Percentiles rank a stretch among this genome's conserved stretches.
phyloP scores from a whole-genome alignment of 2,113 vertebrate genomes.

The Athene noctua region DNA sequence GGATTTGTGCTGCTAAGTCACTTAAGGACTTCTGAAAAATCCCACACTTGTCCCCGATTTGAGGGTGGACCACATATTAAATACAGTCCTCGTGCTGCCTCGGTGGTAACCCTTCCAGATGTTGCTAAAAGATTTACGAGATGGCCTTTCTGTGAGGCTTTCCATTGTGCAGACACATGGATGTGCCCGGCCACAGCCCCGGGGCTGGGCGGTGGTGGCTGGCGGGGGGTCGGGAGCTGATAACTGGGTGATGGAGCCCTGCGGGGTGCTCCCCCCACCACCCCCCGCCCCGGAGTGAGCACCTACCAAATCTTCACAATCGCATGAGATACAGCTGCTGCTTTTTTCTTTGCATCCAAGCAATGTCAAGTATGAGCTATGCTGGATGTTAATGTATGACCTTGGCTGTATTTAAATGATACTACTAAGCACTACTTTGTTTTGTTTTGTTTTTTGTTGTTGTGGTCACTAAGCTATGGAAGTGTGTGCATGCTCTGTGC shows the following conservation, averaged over 20 bases:
- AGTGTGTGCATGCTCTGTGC: neutral
- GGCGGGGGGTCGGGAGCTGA: neutral
- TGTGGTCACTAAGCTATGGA: neutral
- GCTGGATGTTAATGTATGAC: rapidly evolving
- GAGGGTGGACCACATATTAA: constrained; percentile 44
- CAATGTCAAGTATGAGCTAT: rapidly evolving
- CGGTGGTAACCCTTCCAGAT: constrained; percentile 25
- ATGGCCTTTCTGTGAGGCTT: neutral
- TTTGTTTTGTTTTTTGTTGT: neutral
- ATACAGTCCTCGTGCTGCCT: neutral
- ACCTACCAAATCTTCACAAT: neutral
- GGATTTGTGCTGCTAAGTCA: constrained; percentile 41
- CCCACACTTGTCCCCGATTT: constrained; percentile 43
- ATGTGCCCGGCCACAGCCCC: neutral
- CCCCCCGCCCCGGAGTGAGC: neutral
- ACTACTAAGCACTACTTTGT: neutral
- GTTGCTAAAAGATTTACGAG: neutral
- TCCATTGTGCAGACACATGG: neutral
- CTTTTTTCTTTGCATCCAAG: neutral
- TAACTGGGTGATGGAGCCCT: neutral
- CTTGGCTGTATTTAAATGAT: neutral
- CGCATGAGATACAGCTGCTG: neutral
- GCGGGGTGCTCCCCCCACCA: neutral
- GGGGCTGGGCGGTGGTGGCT: neutral
- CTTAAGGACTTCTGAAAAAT: constrained; percentile 59